Base-by-base conservation (phyloP, 1,140 invertebrate genomes). In the Heliconius himera region DNA sequence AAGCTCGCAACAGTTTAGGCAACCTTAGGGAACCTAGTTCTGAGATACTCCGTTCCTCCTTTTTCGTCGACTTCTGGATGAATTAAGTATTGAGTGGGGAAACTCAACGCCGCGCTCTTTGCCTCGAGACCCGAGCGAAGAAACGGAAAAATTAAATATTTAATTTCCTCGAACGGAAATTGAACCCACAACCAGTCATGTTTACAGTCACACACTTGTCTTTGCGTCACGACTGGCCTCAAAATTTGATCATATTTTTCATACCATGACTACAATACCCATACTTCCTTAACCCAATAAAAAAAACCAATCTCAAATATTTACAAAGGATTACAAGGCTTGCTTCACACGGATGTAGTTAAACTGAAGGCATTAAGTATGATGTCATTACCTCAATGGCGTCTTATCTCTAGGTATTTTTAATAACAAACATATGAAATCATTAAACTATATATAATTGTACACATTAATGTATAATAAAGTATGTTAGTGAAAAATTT, bases 331-430 rank as follows among this genome's bases (percentile, higher is more conserved):
- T 75, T 54, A 73, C 73, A 80, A 80, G 74, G 74, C 70, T 73
- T 73, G 60, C 22, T 76, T 46, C 36, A 73, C 79, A 76, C 79
- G 79, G 74, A 80, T 73, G 79, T 72, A 80, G 51, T 46, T 54
- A 76, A 38, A 16, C 20, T 22, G 60, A 56, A 76, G 49, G 51
- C 41, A 66, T 76, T 66, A 73, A 9, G 66, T 20, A 76, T 80
- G 79, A 80, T 76, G 74, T 80, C 79, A 80, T 80, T 72, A 41
- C 70, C 70, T 72, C 70, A 72, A 72, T 72, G 70, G 70, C 75
- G 56, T 76, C 74, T 70, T 49, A 76, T 76, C 60, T 76, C 41
- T 76, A 76, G 60, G 75, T 70, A 76, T 66, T 76, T 76, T 76
- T 76, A 76, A 76, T 76, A 29, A 76, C 38, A 76, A 70, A 76